Evolutionary conservation across 2,797 vertebrate species (phyloP).

Genomic region (Typhlichthys eigenmanni): DNA sequence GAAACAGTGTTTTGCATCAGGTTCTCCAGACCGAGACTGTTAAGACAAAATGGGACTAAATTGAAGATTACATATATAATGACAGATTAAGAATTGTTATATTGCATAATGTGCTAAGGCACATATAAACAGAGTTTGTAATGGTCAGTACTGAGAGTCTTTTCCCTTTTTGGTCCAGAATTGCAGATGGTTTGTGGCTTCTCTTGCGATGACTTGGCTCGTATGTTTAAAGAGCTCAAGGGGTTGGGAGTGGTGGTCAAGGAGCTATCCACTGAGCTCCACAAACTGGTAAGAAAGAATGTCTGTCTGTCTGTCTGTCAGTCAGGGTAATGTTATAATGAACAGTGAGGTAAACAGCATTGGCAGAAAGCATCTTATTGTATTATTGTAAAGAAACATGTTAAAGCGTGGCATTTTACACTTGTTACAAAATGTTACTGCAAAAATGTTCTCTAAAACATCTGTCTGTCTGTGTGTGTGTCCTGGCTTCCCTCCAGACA

Average conservation of each 20-base stretch:
- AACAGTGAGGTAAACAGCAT: background rate
- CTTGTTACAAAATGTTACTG: too few relatives aligned
- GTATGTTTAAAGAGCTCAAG: slow-evolving; percentile 93
- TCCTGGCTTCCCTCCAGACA: slow-evolving; percentile 68
- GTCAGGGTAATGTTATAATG: background rate
- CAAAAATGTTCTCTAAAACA: background rate
- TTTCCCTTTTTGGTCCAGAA: slow-evolving; percentile 65
- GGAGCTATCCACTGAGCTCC: slow-evolving; percentile 87
- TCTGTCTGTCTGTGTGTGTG: slow-evolving; percentile 6
- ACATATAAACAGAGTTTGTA: too few relatives aligned
- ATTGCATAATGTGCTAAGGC: too few relatives aligned
- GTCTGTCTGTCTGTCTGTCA: background rate
- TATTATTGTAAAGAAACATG: too few relatives aligned
- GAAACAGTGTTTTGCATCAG: too few relatives aligned
- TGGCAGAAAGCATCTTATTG: too few relatives aligned
- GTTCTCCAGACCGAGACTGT: too few relatives aligned
- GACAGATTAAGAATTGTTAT: background rate
- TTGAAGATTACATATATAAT: slow-evolving; percentile 9
- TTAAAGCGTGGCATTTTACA: too few relatives aligned
- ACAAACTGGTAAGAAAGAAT: slow-evolving; percentile 85
- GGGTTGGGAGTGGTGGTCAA: slow-evolving; percentile 90
- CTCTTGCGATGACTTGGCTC: slow-evolving; percentile 92
- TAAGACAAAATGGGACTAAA: background rate
- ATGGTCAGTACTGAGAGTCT: slow-evolving; percentile 9
- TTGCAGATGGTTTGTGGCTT: slow-evolving; percentile 94